Evolutionary conservation across 2,888 invertebrate species (phyloP).

Genomic region (Trachelus tabidus): DNA sequence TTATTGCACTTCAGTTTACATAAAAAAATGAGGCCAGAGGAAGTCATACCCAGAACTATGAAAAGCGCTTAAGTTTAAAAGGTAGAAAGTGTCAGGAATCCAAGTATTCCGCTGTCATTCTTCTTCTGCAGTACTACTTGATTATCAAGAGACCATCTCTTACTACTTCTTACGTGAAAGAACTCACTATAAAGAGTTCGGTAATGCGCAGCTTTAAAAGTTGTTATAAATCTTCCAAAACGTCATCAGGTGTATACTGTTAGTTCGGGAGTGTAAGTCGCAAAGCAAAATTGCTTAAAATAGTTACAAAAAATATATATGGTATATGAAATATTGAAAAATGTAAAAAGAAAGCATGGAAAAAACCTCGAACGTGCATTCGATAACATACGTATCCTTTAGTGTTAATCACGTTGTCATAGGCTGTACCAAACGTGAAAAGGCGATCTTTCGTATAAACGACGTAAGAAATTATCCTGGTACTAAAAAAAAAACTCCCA

Average conservation of each 20-base stretch:
- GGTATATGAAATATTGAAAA: not conserved
- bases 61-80: not conserved
- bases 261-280: not conserved
- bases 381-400: not conserved
- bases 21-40: not conserved
- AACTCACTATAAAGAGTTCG: not conserved
- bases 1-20: not conserved
- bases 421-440: not conserved
- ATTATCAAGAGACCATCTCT: not conserved
- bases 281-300: not conserved
- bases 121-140: not conserved
- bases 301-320: not conserved
- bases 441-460: not conserved
- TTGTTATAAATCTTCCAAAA: not conserved
- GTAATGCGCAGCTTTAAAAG: not conserved
- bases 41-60: not conserved
- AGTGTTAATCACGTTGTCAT: not conserved
- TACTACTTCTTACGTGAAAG: not conserved
- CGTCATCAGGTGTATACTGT: not conserved
- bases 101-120: not conserved
- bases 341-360: not conserved
- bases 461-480: not conserved
- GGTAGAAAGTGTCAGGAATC: not conserved
- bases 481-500: conserved; percentile 9
- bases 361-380: not conserved